Conservation (phyloP, 92 coral and sea anemone species). For the Meandrina meandrites region DNA sequence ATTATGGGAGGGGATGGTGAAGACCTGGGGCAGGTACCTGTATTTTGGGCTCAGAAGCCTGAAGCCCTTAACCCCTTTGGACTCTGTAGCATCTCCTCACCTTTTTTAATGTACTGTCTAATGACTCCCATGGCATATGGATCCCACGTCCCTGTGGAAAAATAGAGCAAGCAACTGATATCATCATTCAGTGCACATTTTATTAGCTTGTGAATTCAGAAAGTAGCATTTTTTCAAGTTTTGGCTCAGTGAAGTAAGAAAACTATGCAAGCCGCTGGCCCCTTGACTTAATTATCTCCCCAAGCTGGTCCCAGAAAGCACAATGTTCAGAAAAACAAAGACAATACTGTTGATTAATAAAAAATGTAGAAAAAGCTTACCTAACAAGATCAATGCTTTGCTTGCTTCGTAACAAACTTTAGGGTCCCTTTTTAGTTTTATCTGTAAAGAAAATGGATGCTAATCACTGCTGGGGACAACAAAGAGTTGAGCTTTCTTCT, state of each 20-base stretch:
- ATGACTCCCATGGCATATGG: constrained; percentile 74
- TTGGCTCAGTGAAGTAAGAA: background rate
- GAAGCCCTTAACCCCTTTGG: background rate
- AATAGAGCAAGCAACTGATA: background rate
- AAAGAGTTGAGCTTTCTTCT: no score
- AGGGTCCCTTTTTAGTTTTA: constrained; percentile 63
- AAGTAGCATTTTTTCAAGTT: background rate
- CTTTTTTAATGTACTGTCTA: constrained; percentile 71
- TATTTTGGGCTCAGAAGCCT: background rate
- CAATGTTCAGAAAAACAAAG: background rate
- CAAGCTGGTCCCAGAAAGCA: no score
- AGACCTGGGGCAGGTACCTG: no score
- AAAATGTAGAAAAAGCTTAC: constrained; percentile 25
- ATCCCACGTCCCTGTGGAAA: constrained; percentile 79
- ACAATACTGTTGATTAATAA: background rate
- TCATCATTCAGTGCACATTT: background rate
- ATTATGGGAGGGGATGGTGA: no score
- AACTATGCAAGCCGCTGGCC: no score
- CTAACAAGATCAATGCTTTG: constrained; percentile 85
- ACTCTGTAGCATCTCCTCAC: constrained; percentile 29
- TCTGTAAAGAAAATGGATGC: constrained; percentile 21
- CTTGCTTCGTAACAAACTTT: constrained; percentile 93
- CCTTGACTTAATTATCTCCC: no score
- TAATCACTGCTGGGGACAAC: no score
- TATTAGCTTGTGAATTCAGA: background rate